Base-by-base conservation (phyloP, 2,888 invertebrate genomes). In the Lasioglossum marginatum region DNA sequence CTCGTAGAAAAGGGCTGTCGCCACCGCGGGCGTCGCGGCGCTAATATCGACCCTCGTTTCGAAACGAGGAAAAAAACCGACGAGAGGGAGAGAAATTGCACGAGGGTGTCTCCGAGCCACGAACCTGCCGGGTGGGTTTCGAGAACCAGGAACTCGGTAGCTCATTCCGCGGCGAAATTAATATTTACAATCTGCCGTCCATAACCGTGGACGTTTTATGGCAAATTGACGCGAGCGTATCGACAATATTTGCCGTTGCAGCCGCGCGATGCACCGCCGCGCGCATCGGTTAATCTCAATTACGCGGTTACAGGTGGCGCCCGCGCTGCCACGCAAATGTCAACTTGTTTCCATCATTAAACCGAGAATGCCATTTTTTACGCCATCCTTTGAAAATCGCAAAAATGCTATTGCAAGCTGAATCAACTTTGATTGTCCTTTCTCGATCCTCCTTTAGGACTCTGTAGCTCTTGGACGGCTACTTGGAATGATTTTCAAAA, bases 251-350 rank as follows among this genome's bases (percentile, higher is more conserved):
- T 79, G 68, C 63, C 68, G 40, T 70, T 52, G 57, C 27, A 40
- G 66, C 57, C 34, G 72, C 75, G 68, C 77, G 66, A 72, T 60
- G 74, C 73, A 60, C 37, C 74, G 75, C 48, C 48, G 48, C 48
- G 48, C 48, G 52, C 84, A 45, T 88, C 85, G 77, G 79, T 87
- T 87, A 85, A 87, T 87, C 85, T 88, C 85, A 87, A 87, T 88
- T 85, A 85, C 76, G 85, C 78, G 82, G 80, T 85, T 78, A 72
- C 81, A 63, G 66, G 45, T 71, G 66, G 66, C 71, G 57, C 27
- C 23, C 68, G 63, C 66, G 43, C 27, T 6, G 43, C 45, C 43
- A 27, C 45, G 27, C 6, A 23, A 27, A 45, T 27, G 70, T 37
- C 37, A 34, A 31, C 37, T 34, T 40, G 66, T 34, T 57, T 37